Base-by-base conservation (phyloP, 2,888 invertebrate species). In the Balanococcus diminutus region DNA sequence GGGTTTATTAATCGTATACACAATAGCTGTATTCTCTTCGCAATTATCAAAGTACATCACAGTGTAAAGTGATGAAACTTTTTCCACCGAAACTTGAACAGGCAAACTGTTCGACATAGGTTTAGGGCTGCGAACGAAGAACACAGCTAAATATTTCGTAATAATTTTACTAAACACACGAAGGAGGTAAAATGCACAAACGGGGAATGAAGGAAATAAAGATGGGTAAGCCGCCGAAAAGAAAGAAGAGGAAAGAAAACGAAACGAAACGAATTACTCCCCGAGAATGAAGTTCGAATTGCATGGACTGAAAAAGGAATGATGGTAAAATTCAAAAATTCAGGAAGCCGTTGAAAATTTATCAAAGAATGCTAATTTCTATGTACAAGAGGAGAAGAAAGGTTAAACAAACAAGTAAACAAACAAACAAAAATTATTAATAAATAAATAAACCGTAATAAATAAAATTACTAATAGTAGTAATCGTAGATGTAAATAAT, bases 331-430 rank as follows among this genome's bases (percentile, higher is more conserved):
- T 56, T 22, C 22, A n/a, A n/a, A n/a, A n/a, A n/a, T n/a, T 56
- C 5, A 2, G 14, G 56, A 56, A 56, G 56, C 56, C 22, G 56
- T 56, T 56, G 19, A 22, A 56, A 67, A 14, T 28, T 1, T 16
- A 67, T 67, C 28, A 28, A 67, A 67, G 28, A 22, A 22, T 11
- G 16, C 67, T 67, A 67, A 67, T 67, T 67, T 67, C 67, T 67
- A 67, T 67, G n/a, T 67, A 67, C 67, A 67, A 67, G 67, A 67
- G 67, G 67, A 67, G 67, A 67, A 67, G 67, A 67, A 67, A 67
- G 67, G 28, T 16, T 28, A 67, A 67, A 67, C 67, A 67, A 67
- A 67, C 67, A 67, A 67, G 25, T 28, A 67, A 28, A 67, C 67
- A 67, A 67, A 67, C 67, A 67, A 67, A 67, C 67, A 67, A 67